Evolutionary conservation across 2,888 invertebrate genomes (phyloP).

Genomic region (Lasius platythorax): DNA sequence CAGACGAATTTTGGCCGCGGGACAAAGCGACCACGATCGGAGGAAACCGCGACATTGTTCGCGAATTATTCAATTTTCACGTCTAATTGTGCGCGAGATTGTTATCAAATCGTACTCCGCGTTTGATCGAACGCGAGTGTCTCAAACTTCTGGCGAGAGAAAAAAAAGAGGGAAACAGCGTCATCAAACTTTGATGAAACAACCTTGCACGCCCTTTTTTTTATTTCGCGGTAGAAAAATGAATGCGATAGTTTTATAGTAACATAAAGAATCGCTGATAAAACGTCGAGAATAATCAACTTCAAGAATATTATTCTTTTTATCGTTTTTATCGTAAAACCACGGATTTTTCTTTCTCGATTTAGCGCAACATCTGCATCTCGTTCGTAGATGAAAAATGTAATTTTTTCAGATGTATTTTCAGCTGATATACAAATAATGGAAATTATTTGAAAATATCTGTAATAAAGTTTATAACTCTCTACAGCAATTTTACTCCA

Average conservation of each 20-base stretch:
- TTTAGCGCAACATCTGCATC: neutral
- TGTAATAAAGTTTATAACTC: neutral
- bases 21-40: constrained; percentile 66
- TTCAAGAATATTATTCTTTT: neutral
- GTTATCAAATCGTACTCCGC: neutral
- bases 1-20: constrained; percentile 51
- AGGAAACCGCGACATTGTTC: constrained; percentile 67
- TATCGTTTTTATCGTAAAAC: neutral
- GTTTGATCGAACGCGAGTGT: constrained; percentile 1
- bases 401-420: constrained; percentile 10
- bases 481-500: neutral
- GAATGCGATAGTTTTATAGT: neutral
- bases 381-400: neutral
- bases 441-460: constrained; percentile 4
- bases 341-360: neutral
- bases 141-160: neutral
- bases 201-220: neutral
- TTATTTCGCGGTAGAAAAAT: neutral
- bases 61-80: constrained; percentile 65
- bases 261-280: neutral
- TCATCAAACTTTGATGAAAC: neutral
- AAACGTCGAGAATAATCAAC: neutral
- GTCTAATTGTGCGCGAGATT: constrained; percentile 19
- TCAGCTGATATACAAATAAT: neutral
- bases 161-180: neutral